These are phyloP conservation scores for Omphaloscelis lunosa DNA, from an alignment of 2,888 invertebrate genomes.

Conservation along the genomic window DNA sequence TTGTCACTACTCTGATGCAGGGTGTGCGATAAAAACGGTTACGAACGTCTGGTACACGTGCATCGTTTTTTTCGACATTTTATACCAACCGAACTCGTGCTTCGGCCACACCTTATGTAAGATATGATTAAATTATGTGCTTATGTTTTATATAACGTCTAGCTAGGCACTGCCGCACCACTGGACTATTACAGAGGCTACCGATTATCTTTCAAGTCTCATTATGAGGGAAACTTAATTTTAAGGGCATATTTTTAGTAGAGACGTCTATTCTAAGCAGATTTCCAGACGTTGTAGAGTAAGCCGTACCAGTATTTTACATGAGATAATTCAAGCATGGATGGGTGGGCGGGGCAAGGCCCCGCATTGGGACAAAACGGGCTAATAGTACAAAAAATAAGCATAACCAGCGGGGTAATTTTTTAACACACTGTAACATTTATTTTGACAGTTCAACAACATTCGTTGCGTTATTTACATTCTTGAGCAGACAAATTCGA, in stretches of 20 bases:
- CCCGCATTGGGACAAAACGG: neutral
- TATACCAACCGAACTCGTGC: constrained; percentile 5
- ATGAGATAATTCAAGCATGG: neutral
- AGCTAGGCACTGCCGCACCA: too few relatives aligned
- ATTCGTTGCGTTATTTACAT: too few relatives aligned
- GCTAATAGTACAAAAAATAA: too few relatives aligned
- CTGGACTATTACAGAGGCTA: neutral
- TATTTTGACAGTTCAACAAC: too few relatives aligned
- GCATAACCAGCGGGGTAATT: too few relatives aligned
- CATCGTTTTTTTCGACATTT: constrained; percentile 18
- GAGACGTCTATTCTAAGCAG: neutral
- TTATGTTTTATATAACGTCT: constrained; percentile 20
- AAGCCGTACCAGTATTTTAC: neutral
- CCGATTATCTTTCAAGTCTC: neutral
- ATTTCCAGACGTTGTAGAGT: neutral
- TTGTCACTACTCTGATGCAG: neutral
- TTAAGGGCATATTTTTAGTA: neutral
- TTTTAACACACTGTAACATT: too few relatives aligned
- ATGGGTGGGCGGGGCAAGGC: neutral
- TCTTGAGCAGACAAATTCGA: too few relatives aligned
- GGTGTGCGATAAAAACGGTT: constrained; percentile 19
- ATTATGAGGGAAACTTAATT: neutral
- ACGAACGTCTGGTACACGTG: constrained; percentile 24
- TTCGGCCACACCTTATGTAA: constrained; percentile 20
- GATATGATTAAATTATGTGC: constrained; percentile 25